Evolutionary conservation across 1,140 invertebrate species (phyloP).

Genomic region (Lasioglossum baleicum): DNA sequence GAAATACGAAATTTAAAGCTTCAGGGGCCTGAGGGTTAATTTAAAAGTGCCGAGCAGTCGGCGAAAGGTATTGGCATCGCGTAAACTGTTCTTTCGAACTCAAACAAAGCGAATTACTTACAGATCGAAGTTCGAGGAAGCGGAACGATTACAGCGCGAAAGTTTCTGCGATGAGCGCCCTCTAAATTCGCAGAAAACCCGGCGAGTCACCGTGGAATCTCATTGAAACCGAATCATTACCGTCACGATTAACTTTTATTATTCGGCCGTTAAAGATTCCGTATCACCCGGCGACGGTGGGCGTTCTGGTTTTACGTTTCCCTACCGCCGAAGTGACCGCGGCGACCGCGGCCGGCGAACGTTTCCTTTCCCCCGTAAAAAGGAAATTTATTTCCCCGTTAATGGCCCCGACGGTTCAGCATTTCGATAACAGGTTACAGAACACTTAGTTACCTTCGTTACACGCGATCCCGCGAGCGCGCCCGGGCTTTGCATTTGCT

Average conservation of each 20-base stretch:
- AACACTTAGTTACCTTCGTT: slow-evolving; percentile 4
- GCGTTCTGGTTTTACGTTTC: neutral
- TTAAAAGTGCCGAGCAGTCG: too few relatives aligned
- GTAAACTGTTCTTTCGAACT: too few relatives aligned
- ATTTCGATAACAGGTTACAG: slow-evolving; percentile 23
- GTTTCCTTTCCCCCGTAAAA: neutral
- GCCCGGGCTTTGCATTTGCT: neutral
- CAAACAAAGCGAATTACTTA: too few relatives aligned
- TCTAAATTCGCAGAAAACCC: neutral
- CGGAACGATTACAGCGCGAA: too few relatives aligned
- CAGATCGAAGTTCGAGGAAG: too few relatives aligned
- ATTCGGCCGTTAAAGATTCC: neutral
- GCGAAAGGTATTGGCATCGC: too few relatives aligned
- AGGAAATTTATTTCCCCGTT: slow-evolving; percentile 26
- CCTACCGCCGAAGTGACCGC: too few relatives aligned
- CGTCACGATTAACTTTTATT: slow-evolving; percentile 6
- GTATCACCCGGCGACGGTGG: neutral
- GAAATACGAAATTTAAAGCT: too few relatives aligned
- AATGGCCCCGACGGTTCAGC: neutral
- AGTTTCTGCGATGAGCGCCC: neutral
- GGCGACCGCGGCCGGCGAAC: neutral
- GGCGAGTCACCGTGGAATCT: neutral
- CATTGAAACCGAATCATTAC: neutral
- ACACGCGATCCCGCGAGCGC: neutral
- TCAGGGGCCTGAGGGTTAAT: too few relatives aligned